Evolutionary conservation across 2,888 invertebrate species (phyloP).

Genomic region (Acanthococcus lagerstroemiae): DNA sequence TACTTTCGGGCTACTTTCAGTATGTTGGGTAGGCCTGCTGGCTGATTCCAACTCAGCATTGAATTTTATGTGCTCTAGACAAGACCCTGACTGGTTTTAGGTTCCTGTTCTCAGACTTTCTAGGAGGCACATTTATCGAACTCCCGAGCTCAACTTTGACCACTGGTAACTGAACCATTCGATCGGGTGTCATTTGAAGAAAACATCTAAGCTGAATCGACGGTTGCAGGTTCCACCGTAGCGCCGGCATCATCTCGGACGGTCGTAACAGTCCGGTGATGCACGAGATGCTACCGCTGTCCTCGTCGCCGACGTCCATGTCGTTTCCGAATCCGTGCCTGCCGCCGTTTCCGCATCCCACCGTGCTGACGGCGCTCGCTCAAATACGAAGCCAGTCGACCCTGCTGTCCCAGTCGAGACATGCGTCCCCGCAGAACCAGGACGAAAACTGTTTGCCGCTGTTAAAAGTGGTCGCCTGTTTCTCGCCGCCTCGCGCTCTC

Average conservation of each 20-base stretch:
- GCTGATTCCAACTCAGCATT: too few relatives aligned
- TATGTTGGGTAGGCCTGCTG: too few relatives aligned
- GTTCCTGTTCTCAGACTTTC: too few relatives aligned
- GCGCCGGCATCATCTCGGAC: conserved; percentile 73
- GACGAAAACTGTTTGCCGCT: conserved; percentile 39
- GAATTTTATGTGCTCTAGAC: too few relatives aligned
- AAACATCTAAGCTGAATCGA: background rate
- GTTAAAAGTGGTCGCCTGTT: conserved; percentile 68
- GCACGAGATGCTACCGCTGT: conserved; percentile 33
- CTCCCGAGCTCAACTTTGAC: too few relatives aligned
- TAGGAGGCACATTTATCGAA: background rate
- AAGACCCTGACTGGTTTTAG: too few relatives aligned
- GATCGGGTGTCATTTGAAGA: too few relatives aligned
- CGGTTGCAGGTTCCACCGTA: conserved; percentile 70
- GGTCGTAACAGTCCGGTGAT: conserved; percentile 39
- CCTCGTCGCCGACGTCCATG: conserved; percentile 60
- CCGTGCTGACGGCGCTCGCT: conserved; percentile 33
- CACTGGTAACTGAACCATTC: too few relatives aligned
- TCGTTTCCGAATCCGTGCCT: conserved; percentile 41
- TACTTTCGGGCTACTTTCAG: too few relatives aligned
- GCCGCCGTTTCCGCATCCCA: conserved; percentile 32
- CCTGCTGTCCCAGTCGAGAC: conserved; percentile 37
- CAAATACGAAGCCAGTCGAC: conserved; percentile 38
- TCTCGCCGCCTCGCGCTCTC: conserved; percentile 46
- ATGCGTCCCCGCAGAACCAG: conserved; percentile 42